phyloP scores from a whole-genome alignment of 2,797 vertebrate species.

The Crax fasciolata region DNA sequence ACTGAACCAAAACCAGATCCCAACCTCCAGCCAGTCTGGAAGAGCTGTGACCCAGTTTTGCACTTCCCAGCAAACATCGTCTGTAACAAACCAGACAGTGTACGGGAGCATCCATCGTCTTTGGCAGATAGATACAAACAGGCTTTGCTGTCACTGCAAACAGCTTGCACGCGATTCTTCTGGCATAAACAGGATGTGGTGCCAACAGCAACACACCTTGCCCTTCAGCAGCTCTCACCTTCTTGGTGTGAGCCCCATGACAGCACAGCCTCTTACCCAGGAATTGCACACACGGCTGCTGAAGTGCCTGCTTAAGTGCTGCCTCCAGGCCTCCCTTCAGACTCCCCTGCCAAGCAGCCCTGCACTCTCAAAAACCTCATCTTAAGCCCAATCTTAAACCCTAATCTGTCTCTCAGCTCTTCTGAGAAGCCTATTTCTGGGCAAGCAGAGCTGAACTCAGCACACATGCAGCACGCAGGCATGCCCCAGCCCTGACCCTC shows the following conservation, averaged over 20 bases:
- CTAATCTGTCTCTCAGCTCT: not conserved
- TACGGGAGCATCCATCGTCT: fast-evolving
- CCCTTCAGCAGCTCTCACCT: not conserved
- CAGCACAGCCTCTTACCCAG: not conserved
- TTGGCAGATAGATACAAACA: not conserved
- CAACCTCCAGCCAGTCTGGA: not conserved
- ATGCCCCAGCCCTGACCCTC: not conserved
- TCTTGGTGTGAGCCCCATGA: not conserved
- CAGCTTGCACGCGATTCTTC: not conserved
- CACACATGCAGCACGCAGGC: not conserved
- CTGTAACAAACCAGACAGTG: not conserved
- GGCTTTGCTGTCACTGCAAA: not conserved
- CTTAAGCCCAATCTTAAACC: not conserved
- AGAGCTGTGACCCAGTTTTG: not conserved
- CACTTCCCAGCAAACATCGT: slow-evolving; percentile 6
- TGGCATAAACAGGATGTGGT: not conserved
- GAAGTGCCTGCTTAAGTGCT: not conserved
- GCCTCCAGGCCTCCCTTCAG: not conserved
- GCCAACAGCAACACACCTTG: slow-evolving; percentile 28
- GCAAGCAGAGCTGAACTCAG: fast-evolving
- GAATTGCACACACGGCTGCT: not conserved
- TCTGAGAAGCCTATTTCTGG: not conserved
- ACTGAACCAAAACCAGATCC: not conserved
- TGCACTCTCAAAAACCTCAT: not conserved
- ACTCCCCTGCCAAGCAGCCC: not conserved